Conservation (phyloP, 2,797 vertebrate species). For the Cercopithecus hamlyni region DNA sequence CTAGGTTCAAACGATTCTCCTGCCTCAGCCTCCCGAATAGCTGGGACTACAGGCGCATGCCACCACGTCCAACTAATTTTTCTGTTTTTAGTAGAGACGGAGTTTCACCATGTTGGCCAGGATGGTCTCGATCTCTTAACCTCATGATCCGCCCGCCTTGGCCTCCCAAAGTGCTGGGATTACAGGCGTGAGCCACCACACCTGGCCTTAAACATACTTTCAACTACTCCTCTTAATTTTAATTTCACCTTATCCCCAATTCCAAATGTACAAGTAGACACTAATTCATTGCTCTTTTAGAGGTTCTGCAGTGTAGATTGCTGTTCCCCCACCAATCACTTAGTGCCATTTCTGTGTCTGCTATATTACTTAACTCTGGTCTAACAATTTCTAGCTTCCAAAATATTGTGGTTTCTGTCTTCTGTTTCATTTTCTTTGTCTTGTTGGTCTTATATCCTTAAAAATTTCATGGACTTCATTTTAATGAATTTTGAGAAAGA, state of each 20-base stretch:
- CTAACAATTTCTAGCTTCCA: neutral
- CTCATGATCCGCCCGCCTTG: too few relatives aligned
- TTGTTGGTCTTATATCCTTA: neutral
- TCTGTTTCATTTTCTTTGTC: neutral
- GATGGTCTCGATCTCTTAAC: too few relatives aligned
- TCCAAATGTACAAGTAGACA: neutral
- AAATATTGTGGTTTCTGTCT: neutral
- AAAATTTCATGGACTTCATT: neutral
- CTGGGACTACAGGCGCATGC: too few relatives aligned
- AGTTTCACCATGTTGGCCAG: too few relatives aligned
- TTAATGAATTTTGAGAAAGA: constrained; percentile 30
- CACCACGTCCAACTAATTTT: too few relatives aligned
- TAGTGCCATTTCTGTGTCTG: neutral
- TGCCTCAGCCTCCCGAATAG: too few relatives aligned
- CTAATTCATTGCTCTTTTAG: neutral
- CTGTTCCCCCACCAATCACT: neutral
- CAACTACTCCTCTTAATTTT: neutral
- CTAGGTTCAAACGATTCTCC: too few relatives aligned
- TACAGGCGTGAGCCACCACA: too few relatives aligned
- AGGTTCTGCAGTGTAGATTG: neutral
- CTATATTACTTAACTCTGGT: neutral
- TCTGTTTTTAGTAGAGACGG: too few relatives aligned
- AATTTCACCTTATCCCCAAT: neutral
- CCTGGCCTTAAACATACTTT: neutral
- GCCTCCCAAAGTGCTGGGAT: too few relatives aligned